Evolutionary conservation across 2,888 invertebrate genomes (phyloP), one percentile per base, ranked within the genome.

Genomic region (Priocnemis perturbator): DNA sequence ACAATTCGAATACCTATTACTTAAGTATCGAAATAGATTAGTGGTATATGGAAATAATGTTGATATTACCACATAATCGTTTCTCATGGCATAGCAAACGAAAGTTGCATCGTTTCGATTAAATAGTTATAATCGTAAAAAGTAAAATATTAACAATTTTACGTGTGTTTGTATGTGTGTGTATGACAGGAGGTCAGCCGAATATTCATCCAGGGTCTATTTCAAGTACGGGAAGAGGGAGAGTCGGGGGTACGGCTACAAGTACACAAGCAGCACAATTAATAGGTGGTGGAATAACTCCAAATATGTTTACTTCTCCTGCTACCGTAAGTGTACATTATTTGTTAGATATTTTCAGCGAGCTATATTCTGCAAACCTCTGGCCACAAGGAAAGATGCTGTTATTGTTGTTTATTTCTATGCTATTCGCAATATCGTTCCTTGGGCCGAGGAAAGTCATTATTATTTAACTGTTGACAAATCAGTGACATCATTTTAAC

Each of bases 221-320:
- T 78, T 91, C 92, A 63, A 92, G 92, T 82, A 92, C 92, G 52
- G 92, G 92, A n/a, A 86, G 92, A 67, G 92, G 92, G 64, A 86
- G 92, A 75, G 91, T 91, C 15, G 91, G 91, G 52, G 91, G 91
- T 71, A 91, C 92, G 65, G 91, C 92, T 11, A 92, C 92, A n/a
- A 92, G 92, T 44, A 92, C 92, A 3, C 92, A 92, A 82, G 91
- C 91, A 17, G 91, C 92, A 57, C 92, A 92, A 85, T 89, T 92
- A 64, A 93, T 94, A 73, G 94, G 94, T 58, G 94, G 93, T 71
- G 94, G 93, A 73, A 93, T 94, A 78, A 93, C 94, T 64, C 94
- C 94, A 20, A 92, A 93, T 73, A 90, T 93, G 85, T 93, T 94
- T 80, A 90, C 90, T 5, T 90, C 89, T 45, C 88, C 89, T 53